Evolutionary conservation across 2,113 vertebrate species (phyloP), one percentile per base, ranked within the genome.

Genomic region (Oenanthe melanoleuca): DNA sequence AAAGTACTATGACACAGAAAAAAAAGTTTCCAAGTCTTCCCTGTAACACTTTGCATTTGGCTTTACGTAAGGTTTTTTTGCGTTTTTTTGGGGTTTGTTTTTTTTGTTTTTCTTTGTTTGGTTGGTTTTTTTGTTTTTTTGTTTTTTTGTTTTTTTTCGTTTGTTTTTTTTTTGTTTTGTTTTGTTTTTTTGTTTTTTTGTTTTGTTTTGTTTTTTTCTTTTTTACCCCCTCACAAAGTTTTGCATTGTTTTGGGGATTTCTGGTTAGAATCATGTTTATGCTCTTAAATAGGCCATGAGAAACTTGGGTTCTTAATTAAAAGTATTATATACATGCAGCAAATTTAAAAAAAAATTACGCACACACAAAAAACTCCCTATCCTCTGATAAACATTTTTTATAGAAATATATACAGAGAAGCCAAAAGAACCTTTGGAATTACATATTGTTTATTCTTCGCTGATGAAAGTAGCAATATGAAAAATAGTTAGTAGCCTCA

Each of bases 231-330:
- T 8, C 26, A 9, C 5, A 52, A 82, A 45, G 4, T 24, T 63
- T 69, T 75, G 31, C 21, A 47, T 23, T 82, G 17, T 34, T 82
- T 47, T 25, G 14, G 21, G 16, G 1, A 1, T 0, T 61, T 66
- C 45, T 25, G 5, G 7, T 60, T 53, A 40, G 47, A 60, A 67
- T 55, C 19, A 80, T 31, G 26, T 9, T 47, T 73, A 80, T 64
- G 20, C 45, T 93, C 45, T 79, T 91, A 84, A 88, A 91, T 22
- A 88, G 47, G 64, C 42, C 67, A 80, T 38, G 5, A 92, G 55
- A 14, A 93, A 88, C 24, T 26, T 33, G 12, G 25, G 12, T 24
- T 66, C 42, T 47, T 56, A 81, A 92, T 4, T 60, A 8, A 37
- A 91, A 61, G 6, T 13, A 77, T 19, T 14, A 66, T 18, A 52